Evolutionary conservation across 2,888 invertebrate species (phyloP).

Genomic region (Mayetiola destructor): DNA sequence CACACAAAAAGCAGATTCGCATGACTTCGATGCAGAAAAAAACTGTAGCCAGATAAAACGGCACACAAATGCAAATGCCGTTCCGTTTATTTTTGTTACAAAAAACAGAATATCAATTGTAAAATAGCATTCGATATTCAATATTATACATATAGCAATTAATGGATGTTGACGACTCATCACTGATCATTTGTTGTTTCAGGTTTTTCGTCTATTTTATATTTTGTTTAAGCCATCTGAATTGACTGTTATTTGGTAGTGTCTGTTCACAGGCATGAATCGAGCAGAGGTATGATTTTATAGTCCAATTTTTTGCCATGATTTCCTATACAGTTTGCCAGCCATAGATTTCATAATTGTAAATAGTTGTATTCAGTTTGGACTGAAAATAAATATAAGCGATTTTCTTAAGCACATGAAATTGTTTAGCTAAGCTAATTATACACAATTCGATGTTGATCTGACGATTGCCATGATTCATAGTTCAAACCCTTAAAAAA

Average conservation of each 20-base stretch:
- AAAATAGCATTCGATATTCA: slow-evolving; percentile 3
- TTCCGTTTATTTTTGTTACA: too few species aligned
- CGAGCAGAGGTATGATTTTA: neutral
- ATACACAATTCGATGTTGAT: neutral
- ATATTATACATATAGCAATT: slow-evolving; percentile 1
- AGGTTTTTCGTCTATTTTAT: neutral
- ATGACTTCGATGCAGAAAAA: too few species aligned
- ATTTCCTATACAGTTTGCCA: too few species aligned
- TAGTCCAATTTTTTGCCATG: neutral
- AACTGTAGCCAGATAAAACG: neutral
- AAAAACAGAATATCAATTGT: neutral
- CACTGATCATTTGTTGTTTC: neutral
- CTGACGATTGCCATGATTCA: too few species aligned
- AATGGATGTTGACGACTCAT: slow-evolving; percentile 12
- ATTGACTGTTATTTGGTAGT: too few species aligned
- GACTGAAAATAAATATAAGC: too few species aligned
- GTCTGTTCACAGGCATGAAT: neutral
- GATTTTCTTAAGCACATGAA: too few species aligned
- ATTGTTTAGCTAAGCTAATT: neutral
- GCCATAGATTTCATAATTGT: too few species aligned
- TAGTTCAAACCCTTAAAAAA: too few species aligned
- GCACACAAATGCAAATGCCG: neutral
- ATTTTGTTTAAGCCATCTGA: neutral
- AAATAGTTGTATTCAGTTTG: too few species aligned
- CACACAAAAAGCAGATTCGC: too few species aligned